Evolutionary conservation across 1,140 invertebrate genomes (phyloP), one percentile per base, ranked within the genome.

Genomic region (Rhagoletis zephyria): DNA sequence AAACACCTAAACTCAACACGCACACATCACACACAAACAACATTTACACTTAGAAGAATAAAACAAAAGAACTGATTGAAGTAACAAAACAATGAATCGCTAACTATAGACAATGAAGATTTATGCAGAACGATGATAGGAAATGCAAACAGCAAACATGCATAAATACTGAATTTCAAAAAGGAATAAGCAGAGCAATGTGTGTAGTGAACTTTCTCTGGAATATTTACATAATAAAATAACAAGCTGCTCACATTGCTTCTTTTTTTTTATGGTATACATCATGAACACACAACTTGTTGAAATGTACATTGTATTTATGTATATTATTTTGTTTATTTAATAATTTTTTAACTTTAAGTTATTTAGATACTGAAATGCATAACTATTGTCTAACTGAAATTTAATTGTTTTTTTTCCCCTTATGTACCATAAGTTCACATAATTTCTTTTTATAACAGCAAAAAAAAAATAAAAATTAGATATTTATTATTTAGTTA

Each of bases 21-120:
- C 9, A 63, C 64, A 77, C 48, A 81, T n/a, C 59, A 59, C 30
- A 74, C 6, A 14, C 45, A 74, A 42, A 74, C 10, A 42, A 42
- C n/a, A 74, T 40, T 30, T 74, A 42, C 45, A 74, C 30, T 61
- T 85, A 59, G 30, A 85, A 30, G 59, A 85, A 85, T 85, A n/a
- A 61, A 61, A 40, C 4, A 5, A 56, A 60, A 61, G 56, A 63
- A 61, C 61, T 85, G 61, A 60, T 45, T 3, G 42, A 63, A 63
- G 30, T 16, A 60, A 85, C 19, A 63, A 56, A 51, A 81, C 74
- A 59, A 81, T 81, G 48, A 81, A 81, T 59, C 30, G 30, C 30
- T 30, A 30, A 19, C 7, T 59, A 81, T 48, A 74, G 12, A 74
- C 10, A 74, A 74, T 74, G 67, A 45, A 5, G 7, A 5, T 42